These are phyloP conservation scores for Acrossocheilus wenchowensis DNA, from an alignment of 2,797 vertebrate genomes.

Conservation along the genomic window DNA sequence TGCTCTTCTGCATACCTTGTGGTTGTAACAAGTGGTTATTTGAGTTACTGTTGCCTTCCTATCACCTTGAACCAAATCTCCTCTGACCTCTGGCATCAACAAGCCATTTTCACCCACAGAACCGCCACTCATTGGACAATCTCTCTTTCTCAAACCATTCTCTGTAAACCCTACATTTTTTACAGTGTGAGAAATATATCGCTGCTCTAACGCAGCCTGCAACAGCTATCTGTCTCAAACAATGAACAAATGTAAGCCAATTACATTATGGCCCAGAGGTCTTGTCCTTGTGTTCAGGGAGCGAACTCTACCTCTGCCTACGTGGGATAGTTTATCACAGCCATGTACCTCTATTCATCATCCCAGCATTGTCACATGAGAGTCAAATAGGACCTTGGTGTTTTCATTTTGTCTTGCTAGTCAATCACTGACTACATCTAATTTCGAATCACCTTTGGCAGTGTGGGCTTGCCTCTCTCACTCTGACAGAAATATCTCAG, in stretches of 20 bases:
- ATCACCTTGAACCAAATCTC: conserved; percentile 19
- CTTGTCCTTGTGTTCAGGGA: conserved; percentile 15
- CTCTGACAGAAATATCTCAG: background rate
- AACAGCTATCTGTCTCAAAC: background rate
- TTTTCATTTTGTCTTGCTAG: background rate
- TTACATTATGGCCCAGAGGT: background rate
- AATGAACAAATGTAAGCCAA: background rate
- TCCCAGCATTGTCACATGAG: background rate
- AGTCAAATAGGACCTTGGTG: background rate
- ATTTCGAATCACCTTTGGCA: conserved; percentile 18
- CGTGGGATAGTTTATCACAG: background rate
- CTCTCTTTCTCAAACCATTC: background rate
- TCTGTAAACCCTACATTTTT: background rate
- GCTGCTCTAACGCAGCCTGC: background rate
- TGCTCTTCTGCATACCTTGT: background rate
- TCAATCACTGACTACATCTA: conserved; percentile 2
- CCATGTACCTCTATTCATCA: background rate
- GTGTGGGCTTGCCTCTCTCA: background rate
- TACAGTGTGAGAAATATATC: background rate
- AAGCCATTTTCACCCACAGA: conserved; percentile 36
- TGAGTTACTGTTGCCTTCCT: background rate
- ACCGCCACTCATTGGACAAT: conserved; percentile 36
- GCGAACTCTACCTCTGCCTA: background rate
- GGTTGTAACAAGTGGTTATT: background rate
- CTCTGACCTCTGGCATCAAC: conserved; percentile 54